These are phyloP conservation scores for Tursiops truncatus DNA, from an alignment of 2,113 vertebrate species.

Conservation along the genomic window DNA sequence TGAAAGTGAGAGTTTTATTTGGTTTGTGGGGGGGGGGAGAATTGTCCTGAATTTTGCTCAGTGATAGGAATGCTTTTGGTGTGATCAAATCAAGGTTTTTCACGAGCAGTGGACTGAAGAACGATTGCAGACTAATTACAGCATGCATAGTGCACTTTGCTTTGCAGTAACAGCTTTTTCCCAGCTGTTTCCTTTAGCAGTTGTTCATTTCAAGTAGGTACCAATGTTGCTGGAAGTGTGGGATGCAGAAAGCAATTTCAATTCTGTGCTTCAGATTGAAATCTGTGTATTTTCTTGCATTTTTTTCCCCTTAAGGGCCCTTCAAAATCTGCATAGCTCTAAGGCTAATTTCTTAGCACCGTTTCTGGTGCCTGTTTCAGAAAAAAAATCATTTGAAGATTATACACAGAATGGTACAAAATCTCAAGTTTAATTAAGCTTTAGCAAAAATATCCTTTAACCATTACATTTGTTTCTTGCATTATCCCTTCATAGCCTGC, in stretches of 20 bases:
- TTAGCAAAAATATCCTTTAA: constrained; percentile 78
- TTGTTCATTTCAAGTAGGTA: constrained; percentile 81
- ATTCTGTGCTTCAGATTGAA: constrained; percentile 71
- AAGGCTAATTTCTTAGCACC: constrained; percentile 67
- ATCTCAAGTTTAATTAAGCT: constrained; percentile 80
- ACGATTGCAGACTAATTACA: constrained; percentile 74
- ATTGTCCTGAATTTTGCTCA: constrained; percentile 24
- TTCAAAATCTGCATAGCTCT: constrained; percentile 70
- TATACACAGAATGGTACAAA: constrained; percentile 62
- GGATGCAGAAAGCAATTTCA: constrained; percentile 68
- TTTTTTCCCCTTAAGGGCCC: constrained; percentile 35
- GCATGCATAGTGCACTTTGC: constrained; percentile 69
- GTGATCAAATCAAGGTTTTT: constrained; percentile 67
- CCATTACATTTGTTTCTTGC: constrained; percentile 73
- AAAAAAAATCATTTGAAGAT: constrained; percentile 64
- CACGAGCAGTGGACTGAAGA: constrained; percentile 74
- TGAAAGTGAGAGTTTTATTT: neutral
- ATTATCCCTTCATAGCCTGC: constrained; percentile 77
- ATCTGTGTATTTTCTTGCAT: constrained; percentile 39
- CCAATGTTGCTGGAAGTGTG: constrained; percentile 63
- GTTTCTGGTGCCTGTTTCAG: constrained; percentile 60
- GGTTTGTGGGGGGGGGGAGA: neutral
- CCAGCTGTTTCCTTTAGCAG: constrained; percentile 79
- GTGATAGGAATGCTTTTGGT: constrained; percentile 11
- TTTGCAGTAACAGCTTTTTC: constrained; percentile 73